phyloP scores from a whole-genome alignment of 2,888 invertebrate genomes.

The Anorthoa munda region DNA sequence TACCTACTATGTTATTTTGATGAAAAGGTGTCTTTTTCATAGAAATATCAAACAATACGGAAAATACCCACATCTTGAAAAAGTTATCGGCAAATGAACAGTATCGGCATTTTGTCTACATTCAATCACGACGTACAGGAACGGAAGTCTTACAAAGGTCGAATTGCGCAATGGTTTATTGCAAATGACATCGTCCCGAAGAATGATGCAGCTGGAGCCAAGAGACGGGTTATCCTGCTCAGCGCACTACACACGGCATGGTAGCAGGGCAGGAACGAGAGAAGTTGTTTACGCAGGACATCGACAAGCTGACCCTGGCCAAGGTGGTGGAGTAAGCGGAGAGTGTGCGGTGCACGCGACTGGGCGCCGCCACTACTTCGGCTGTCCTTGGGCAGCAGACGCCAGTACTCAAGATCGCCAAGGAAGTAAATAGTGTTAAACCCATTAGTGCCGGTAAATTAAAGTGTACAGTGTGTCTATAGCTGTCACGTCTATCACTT shows the following conservation, averaged over 20 bases:
- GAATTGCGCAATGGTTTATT: too few species aligned
- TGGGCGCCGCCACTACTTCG: background rate
- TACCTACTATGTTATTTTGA: too few species aligned
- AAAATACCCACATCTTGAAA: background rate
- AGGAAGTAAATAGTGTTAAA: background rate
- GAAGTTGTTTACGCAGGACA: constrained; percentile 5
- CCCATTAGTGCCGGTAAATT: constrained; percentile 6
- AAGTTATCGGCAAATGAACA: background rate
- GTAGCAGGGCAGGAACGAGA: background rate
- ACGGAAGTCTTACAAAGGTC: too few species aligned
- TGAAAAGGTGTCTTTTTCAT: too few species aligned
- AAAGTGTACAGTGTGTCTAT: constrained; percentile 62
- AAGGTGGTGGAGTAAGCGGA: background rate
- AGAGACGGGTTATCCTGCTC: constrained; percentile 48
- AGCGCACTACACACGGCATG: constrained; percentile 51
- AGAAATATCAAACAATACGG: too few species aligned
- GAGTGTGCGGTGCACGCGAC: constrained; percentile 41
- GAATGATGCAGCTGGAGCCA: background rate
- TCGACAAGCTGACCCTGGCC: background rate
- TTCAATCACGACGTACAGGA: constrained; percentile 6
- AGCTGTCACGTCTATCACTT: too few species aligned
- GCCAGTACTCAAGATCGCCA: constrained; percentile 19
- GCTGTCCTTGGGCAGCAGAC: too few species aligned
- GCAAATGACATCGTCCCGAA: too few species aligned
- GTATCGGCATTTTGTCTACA: constrained; percentile 1